phyloP scores from a whole-genome alignment of 1,140 invertebrate genomes.

The Ruditapes philippinarum region DNA sequence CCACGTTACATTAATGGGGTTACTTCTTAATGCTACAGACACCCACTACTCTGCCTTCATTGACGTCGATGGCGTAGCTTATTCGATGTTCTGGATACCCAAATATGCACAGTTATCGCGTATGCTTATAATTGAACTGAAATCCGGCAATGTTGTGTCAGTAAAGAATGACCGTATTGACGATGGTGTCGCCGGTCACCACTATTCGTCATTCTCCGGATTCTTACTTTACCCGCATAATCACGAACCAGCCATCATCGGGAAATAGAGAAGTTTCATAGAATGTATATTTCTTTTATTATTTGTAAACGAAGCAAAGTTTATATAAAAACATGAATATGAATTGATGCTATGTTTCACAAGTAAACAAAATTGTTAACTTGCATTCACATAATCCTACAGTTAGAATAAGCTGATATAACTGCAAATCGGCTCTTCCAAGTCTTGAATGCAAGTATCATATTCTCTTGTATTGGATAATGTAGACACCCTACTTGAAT shows the following conservation, averaged over 20 bases:
- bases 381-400: too few species aligned
- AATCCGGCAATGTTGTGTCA: background rate
- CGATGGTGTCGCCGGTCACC: background rate
- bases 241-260: background rate
- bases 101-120: background rate
- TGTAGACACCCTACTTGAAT: too few species aligned
- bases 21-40: background rate
- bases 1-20: background rate
- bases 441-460: too few species aligned
- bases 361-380: too few species aligned
- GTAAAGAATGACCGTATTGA: background rate
- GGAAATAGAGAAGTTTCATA: background rate
- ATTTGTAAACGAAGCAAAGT: too few species aligned
- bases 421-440: too few species aligned
- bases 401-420: too few species aligned
- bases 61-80: background rate
- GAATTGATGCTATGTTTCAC: too few species aligned
- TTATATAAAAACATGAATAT: too few species aligned
- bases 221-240: background rate
- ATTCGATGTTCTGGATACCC: background rate
- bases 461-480: too few species aligned
- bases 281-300: too few species aligned
- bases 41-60: background rate
- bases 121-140: background rate
- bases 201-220: conserved; percentile 4